Evolutionary conservation across 2,113 vertebrate species (phyloP), one percentile per base, ranked within the genome.

Genomic region (Odobenus rosmarus): DNA sequence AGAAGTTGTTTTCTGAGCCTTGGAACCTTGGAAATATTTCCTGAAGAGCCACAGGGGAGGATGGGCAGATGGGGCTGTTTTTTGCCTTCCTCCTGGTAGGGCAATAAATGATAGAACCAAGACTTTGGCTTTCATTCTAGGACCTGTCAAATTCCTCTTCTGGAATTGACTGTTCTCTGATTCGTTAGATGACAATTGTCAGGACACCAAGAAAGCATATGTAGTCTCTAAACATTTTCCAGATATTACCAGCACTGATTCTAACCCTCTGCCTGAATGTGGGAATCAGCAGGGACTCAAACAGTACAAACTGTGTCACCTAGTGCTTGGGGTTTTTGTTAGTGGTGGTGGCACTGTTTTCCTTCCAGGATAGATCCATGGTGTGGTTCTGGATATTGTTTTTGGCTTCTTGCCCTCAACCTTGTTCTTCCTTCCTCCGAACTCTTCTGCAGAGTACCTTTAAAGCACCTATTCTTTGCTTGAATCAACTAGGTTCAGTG

Each of bases 391-490:
- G 15, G 31, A 86, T 92, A 88, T 74, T 61, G 28, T 59, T 72
- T 18, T 85, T 95, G 72, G 62, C 12, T 72, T 93, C 26, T 92
- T 93, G 57, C 42, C 61, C 77, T 93, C 39, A 72, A 11, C 18
- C 4, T 95, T 95, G 16, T 77, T 91, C 62, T 96, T 36, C 26
- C 83, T 51, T 3, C 46, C 13, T 95, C 71, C 42, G 13, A 77
- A 72, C 71, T 88, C 88, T 90, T 90, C 90, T 90, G 23, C 18
- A 93, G 71, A 69, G 21, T 82, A 26, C 28, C 26, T 81, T 77
- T 39, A 46, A 69, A 64, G 83, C 85, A 83, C 51, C n/a, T 49
- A 57, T 76, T 93, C 62, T 91, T 36, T 91, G 72, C 76, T 95
- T 72, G 67, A 67, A 92, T 92, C 57, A 84, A 90, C 24, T 93